Evolutionary conservation across 1,140 invertebrate species (phyloP).

Genomic region (Drosophila busckii): DNA sequence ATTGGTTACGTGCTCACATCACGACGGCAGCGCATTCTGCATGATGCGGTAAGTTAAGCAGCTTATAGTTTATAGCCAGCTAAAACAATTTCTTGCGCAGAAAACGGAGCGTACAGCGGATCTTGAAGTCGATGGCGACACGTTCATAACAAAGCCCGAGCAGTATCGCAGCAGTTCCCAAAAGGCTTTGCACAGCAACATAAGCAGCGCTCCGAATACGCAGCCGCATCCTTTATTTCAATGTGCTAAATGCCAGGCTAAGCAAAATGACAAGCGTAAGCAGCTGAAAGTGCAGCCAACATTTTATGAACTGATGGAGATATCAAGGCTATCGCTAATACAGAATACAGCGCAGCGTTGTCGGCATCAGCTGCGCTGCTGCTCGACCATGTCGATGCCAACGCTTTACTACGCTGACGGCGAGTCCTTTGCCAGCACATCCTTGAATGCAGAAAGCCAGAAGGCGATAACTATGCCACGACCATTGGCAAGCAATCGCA

Average conservation of each 20-base stretch:
- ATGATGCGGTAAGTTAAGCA: constrained; percentile 63
- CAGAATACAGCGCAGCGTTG: constrained; percentile 66
- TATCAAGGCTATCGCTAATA: constrained; percentile 62
- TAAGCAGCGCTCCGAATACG: constrained; percentile 6
- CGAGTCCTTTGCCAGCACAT: constrained; percentile 54
- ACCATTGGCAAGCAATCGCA: constrained; percentile 41
- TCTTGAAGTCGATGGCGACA: constrained; percentile 63
- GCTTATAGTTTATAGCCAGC: not conserved
- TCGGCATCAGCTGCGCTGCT: constrained; percentile 46
- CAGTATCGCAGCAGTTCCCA: constrained; percentile 68
- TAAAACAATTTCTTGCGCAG: constrained; percentile 9
- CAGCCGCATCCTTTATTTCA: constrained; percentile 43
- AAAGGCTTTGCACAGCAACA: constrained; percentile 52
- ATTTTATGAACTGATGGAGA: constrained; percentile 71
- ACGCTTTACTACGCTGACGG: constrained; percentile 57
- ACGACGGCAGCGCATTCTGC: constrained; percentile 79
- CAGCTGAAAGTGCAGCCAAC: constrained; percentile 65
- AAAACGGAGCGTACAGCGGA: constrained; percentile 69
- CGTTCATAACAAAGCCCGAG: constrained; percentile 74
- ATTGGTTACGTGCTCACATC: constrained; percentile 92
- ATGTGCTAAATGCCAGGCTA: constrained; percentile 49
- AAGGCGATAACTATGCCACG: constrained; percentile 7
- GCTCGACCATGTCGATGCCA: constrained; percentile 16
- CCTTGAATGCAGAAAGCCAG: constrained; percentile 33
- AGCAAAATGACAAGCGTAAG: constrained; percentile 36